Conservation (phyloP, 2,113 vertebrate genomes). For the Xiphophorus couchianus region DNA sequence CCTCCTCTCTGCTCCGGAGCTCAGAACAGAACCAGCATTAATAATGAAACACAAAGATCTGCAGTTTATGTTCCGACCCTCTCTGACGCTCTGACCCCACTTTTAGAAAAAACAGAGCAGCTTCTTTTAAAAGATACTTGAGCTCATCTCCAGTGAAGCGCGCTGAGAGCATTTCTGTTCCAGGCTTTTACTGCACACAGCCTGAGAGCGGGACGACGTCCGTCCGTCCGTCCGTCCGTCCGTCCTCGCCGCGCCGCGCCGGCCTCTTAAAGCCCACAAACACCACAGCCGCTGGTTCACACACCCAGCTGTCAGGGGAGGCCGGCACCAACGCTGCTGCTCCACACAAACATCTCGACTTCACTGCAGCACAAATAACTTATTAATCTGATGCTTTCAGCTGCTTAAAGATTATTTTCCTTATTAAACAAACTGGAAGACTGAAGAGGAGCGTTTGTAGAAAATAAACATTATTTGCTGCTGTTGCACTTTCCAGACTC, state of each 20-base stretch:
- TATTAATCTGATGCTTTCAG: background rate
- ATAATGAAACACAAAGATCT: conserved; percentile 69
- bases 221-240: too few relatives aligned
- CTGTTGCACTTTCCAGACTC: too few relatives aligned
- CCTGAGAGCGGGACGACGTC: conserved; percentile 18
- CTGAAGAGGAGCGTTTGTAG: background rate
- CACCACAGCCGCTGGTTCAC: conserved; percentile 2
- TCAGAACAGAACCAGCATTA: conserved; percentile 47
- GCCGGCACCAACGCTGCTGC: background rate
- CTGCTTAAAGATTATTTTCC: background rate
- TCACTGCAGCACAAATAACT: background rate
- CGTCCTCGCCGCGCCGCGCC: background rate
- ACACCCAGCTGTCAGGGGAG: background rate
- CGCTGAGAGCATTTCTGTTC: conserved; percentile 47
- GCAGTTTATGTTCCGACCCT: conserved; percentile 46
- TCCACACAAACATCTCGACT: too few relatives aligned
- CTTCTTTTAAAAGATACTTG: conserved; percentile 47
- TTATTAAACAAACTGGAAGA: background rate
- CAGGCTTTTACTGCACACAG: conserved; percentile 58
- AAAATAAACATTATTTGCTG: too few relatives aligned
- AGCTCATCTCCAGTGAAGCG: conserved; percentile 65
- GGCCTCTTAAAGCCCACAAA: background rate
- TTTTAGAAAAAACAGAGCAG: conserved; percentile 50
- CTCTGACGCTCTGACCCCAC: conserved; percentile 51
- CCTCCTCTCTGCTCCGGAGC: background rate